Base-by-base conservation (phyloP, 2,888 invertebrate species). In the Stictocephala bisonia region DNA sequence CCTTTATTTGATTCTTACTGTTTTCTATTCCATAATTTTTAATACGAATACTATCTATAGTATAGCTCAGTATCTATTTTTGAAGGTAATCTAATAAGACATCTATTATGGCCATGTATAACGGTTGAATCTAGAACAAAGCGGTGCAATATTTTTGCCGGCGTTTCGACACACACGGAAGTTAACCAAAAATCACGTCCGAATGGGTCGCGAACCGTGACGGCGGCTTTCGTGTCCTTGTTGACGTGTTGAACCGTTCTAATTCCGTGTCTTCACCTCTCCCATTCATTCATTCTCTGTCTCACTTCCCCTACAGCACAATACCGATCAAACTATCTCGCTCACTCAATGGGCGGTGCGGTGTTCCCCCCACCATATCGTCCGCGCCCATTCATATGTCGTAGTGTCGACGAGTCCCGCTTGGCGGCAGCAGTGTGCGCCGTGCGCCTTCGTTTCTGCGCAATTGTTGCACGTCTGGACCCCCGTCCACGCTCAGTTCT, bases 381-480 rank as follows among this genome's bases (percentile, higher is more conserved):
- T 35, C 31, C 18, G 60, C 31, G 69, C 64, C 60, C 73, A 73
- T 73, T 73, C 73, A 73, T 73, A 73, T 70, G 60, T 68, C 60
- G 69, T 73, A 70, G 73, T 73, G 24, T 4, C 26, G 29, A 35
- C 13, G n/a, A n/a, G 40, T 1, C 67, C 71, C 71, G 74, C 74
- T 26, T 48, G 64, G 71, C 31, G 31, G 66, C 69, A 48, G 44
- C 27, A 31, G 13, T 15, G 71, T 7, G 56, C 66, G 13, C 48
- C 22, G 15, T 71, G 67, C 71, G 74, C 66, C 15, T 44, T 71
- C 29, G 67, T 13, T 27, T 27, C 20, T 44, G 70, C 70, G 70
- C 70, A 40, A 13, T n/a, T n/a, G n/a, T n/a, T n/a, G n/a, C n/a
- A n/a, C n/a, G n/a, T n/a, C n/a, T n/a, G n/a, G n/a, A n/a, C n/a